A percentile compares a stretch with the other conserved stretches of the same genome.
These are phyloP conservation scores for Meandrusa payeni DNA, from an alignment of 2,888 invertebrate species.

Conservation along the genomic window DNA sequence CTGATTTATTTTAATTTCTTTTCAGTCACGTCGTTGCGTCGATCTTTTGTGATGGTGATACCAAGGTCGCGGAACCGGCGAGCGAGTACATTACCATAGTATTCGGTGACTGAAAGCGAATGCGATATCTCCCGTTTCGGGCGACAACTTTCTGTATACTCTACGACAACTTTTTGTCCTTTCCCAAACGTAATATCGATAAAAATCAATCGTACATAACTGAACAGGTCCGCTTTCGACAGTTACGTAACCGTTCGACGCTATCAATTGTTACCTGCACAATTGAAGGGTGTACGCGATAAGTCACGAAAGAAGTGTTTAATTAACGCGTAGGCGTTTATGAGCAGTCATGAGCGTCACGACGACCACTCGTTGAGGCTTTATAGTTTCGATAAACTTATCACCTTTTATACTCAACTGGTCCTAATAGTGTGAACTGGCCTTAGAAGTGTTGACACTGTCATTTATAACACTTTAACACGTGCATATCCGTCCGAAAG, in stretches of 20 bases:
- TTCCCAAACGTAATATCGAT: conserved; percentile 66
- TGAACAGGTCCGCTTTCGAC: conserved; percentile 70
- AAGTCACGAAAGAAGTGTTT: conserved; percentile 50
- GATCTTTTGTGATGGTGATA: conserved; percentile 45
- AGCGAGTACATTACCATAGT: conserved; percentile 58
- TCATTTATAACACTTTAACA: too few relatives aligned
- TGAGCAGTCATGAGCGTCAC: conserved; percentile 29
- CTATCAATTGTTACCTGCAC: conserved; percentile 45
- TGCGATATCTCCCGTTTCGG: conserved; percentile 60
- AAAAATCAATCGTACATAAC: conserved; percentile 63
- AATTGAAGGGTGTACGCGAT: conserved; percentile 40
- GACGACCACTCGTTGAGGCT: conserved; percentile 4
- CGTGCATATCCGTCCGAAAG: too few relatives aligned
- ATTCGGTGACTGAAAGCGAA: conserved; percentile 72
- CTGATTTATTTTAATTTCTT: conserved; percentile 48
- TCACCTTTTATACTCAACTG: conserved; percentile 8
- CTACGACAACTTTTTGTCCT: conserved; percentile 68
- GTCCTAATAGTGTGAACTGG: conserved; percentile 8
- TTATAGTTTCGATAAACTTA: conserved; percentile 18
- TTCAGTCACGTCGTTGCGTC: conserved; percentile 52
- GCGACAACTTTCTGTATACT: conserved; percentile 26
- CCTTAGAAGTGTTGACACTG: too few relatives aligned
- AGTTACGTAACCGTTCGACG: conserved; percentile 56
- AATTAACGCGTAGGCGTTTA: conserved; percentile 61
- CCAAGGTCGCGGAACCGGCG: conserved; percentile 70